A percentile compares a stretch with the other conserved stretches of the same genome.
Evolutionary conservation across 2,888 invertebrate genomes (phyloP).

Genomic region (Mythimna loreyi): DNA sequence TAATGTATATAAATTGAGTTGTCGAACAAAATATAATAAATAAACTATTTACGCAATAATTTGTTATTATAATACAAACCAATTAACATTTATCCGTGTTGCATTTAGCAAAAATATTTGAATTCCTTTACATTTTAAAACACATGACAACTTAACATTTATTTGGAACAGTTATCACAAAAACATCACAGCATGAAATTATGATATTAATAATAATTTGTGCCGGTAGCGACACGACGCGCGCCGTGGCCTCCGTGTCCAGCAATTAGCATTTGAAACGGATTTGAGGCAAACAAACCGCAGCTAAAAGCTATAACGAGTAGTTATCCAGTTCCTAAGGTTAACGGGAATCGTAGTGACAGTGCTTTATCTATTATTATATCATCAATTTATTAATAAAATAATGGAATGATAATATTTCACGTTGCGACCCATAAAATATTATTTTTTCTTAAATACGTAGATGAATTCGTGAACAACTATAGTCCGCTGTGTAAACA

Average conservation of each 20-base stretch:
- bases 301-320: slow-evolving; percentile 65
- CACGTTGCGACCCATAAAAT: too few species aligned
- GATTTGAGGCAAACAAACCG: slow-evolving; percentile 64
- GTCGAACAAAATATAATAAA: too few species aligned
- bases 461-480: too few species aligned
- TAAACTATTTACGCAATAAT: too few species aligned
- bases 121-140: neutral
- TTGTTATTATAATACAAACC: too few species aligned
- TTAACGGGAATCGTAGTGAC: slow-evolving; percentile 17
- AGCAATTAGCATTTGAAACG: slow-evolving; percentile 70
- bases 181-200: slow-evolving; percentile 1
- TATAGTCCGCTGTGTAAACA: too few species aligned
- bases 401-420: too few species aligned
- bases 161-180: slow-evolving; percentile 8
- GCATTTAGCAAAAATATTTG: too few species aligned
- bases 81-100: too few species aligned
- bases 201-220: slow-evolving; percentile 9
- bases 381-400: neutral
- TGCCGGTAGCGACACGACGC: slow-evolving; percentile 17
- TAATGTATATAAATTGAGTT: too few species aligned
- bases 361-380: slow-evolving; percentile 1
- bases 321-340: slow-evolving; percentile 56
- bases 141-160: neutral
- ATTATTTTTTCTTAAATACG: too few species aligned
- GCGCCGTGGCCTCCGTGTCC: slow-evolving; percentile 53